Percentiles rank a stretch among this genome's conserved stretches.
phyloP scores from a whole-genome alignment of 2,797 vertebrate genomes.

The Helostoma temminkii region DNA sequence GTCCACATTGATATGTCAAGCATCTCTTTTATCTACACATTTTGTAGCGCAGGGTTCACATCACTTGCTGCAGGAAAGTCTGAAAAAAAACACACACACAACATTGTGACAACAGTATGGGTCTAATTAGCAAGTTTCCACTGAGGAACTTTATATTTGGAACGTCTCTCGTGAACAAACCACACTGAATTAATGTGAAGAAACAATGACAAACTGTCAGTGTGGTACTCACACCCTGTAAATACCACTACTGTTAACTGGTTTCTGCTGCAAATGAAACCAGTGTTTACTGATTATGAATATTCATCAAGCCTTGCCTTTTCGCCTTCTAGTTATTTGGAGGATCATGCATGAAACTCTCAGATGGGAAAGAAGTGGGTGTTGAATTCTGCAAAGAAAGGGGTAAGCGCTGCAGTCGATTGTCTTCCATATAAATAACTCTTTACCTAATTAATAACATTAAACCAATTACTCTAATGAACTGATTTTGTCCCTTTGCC shows the following conservation, averaged over 20 bases:
- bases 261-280: slow-evolving; percentile 30
- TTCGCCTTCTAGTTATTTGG: background rate
- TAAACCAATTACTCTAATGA: slow-evolving; percentile 80
- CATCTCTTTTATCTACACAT: slow-evolving; percentile 10
- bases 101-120: background rate
- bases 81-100: background rate
- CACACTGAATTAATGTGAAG: slow-evolving; percentile 25
- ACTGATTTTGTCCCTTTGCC: slow-evolving; percentile 59
- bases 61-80: background rate
- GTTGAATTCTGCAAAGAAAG: slow-evolving; percentile 47
- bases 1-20: slow-evolving; percentile 63
- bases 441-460: slow-evolving; percentile 73
- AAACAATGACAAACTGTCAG: slow-evolving; percentile 26
- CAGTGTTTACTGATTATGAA: slow-evolving; percentile 11
- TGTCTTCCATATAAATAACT: slow-evolving; percentile 54
- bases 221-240: slow-evolving; percentile 27
- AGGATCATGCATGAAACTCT: slow-evolving; percentile 3
- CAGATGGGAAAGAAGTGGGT: slow-evolving; percentile 2
- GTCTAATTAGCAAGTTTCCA: slow-evolving; percentile 23
- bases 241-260: slow-evolving; percentile 35
- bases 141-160: slow-evolving; percentile 21
- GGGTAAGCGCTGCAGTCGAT: no score
- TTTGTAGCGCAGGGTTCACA: slow-evolving; percentile 2
- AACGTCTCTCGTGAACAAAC: slow-evolving; percentile 41
- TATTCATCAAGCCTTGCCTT: slow-evolving; percentile 10